Evolutionary conservation across 1,140 invertebrate species (phyloP).

Genomic region (Bradysia coprophila): DNA sequence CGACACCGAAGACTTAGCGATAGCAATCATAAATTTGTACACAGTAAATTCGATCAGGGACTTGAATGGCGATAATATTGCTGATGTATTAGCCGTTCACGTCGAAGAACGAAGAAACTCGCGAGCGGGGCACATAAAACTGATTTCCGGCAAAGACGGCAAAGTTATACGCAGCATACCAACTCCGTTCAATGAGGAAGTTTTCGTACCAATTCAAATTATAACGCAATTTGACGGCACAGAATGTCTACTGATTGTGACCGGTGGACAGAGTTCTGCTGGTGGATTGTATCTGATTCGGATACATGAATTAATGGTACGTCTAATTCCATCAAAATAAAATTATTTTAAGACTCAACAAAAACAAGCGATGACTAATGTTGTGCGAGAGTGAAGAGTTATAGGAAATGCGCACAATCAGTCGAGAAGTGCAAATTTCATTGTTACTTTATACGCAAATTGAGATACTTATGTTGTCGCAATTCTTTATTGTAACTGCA

Average conservation of each 20-base stretch:
- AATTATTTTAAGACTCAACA: neutral
- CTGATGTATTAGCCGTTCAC: constrained; percentile 54
- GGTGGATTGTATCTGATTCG: constrained; percentile 48
- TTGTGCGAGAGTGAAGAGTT: too few relatives aligned
- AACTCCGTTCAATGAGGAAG: constrained; percentile 47
- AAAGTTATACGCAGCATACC: constrained; percentile 36
- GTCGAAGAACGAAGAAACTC: constrained; percentile 27
- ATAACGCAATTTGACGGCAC: constrained; percentile 17
- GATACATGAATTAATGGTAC: constrained; percentile 25
- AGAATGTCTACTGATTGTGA: constrained; percentile 35
- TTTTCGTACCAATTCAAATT: constrained; percentile 40
- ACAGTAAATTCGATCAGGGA: constrained; percentile 54
- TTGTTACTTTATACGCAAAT: too few relatives aligned
- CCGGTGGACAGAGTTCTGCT: constrained; percentile 50
- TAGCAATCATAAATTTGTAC: constrained; percentile 31
- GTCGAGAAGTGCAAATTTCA: too few relatives aligned
- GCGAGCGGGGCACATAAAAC: constrained; percentile 37
- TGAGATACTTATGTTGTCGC: too few relatives aligned
- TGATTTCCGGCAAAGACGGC: constrained; percentile 53
- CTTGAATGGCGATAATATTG: constrained; percentile 47
- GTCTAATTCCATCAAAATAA: constrained; percentile 4
- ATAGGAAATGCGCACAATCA: too few relatives aligned
- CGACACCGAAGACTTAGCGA: constrained; percentile 21
- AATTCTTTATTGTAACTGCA: too few relatives aligned
- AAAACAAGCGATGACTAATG: too few relatives aligned